A percentile compares a stretch with the other conserved stretches of the same genome.
phyloP scores from a whole-genome alignment of 2,113 vertebrate species.

The Sisor rabdophorus region DNA sequence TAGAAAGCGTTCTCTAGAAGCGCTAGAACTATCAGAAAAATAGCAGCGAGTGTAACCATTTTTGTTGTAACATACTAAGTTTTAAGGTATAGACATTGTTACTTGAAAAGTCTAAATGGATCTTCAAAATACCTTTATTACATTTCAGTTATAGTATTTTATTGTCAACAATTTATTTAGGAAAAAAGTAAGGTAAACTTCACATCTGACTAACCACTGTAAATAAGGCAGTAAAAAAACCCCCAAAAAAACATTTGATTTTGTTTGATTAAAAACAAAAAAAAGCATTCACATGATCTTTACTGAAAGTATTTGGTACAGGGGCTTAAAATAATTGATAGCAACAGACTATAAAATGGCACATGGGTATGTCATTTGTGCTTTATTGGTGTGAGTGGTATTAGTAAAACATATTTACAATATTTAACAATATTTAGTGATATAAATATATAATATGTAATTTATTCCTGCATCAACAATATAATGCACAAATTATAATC shows the following conservation, averaged over 20 bases:
- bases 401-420: no score
- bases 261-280: no score
- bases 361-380: constrained; percentile 51
- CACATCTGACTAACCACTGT: no score
- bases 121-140: neutral
- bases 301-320: neutral
- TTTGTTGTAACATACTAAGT: neutral
- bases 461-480: no score
- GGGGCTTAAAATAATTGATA: neutral
- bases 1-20: neutral
- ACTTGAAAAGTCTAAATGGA: neutral
- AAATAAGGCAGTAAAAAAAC: no score
- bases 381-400: constrained; percentile 25
- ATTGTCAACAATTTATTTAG: neutral
- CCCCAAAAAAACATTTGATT: no score
- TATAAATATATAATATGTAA: no score
- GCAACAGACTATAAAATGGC: constrained; percentile 30
- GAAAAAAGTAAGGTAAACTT: no score
- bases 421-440: no score
- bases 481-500: no score
- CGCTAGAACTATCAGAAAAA: neutral
- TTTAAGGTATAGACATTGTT: neutral
- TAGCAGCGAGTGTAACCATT: neutral
- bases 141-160: neutral
- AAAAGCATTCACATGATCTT: neutral